Conservation (phyloP, 2,888 invertebrate genomes). For the Rhaphigaster nebulosa region DNA sequence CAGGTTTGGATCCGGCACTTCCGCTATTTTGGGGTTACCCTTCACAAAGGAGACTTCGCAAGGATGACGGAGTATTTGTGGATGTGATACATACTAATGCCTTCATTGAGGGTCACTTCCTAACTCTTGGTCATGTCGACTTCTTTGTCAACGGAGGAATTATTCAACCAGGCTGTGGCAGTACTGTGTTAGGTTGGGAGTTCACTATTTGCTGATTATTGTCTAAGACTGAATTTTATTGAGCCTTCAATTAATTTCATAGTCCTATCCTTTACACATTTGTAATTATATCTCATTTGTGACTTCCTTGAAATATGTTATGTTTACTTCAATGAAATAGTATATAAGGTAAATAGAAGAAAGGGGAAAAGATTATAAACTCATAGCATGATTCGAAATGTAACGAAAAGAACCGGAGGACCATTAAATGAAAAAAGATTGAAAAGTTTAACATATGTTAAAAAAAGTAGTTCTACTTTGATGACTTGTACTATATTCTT, state of each 20-base stretch:
- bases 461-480: too few relatives aligned
- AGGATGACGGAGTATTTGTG: constrained; percentile 77
- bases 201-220: background rate
- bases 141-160: constrained; percentile 81
- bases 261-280: too few relatives aligned
- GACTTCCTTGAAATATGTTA: too few relatives aligned
- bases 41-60: constrained; percentile 72
- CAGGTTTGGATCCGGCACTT: constrained; percentile 78
- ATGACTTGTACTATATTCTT: too few relatives aligned
- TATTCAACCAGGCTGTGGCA: constrained; percentile 78
- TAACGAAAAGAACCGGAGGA: too few relatives aligned
- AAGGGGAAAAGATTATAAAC: too few relatives aligned
- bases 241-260: background rate
- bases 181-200: background rate
- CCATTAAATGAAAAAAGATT: too few relatives aligned
- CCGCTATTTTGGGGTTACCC: constrained; percentile 70
- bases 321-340: too few relatives aligned
- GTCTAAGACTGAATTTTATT: background rate
- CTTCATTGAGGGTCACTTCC: constrained; percentile 77
- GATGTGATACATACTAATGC: constrained; percentile 82
- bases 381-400: too few relatives aligned
- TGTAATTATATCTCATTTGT: too few relatives aligned
- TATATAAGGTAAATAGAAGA: too few relatives aligned
- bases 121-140: constrained; percentile 78
- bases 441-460: too few relatives aligned